Evolutionary conservation across 2,797 vertebrate species (phyloP).

Genomic region (Sebastes hubbsi): DNA sequence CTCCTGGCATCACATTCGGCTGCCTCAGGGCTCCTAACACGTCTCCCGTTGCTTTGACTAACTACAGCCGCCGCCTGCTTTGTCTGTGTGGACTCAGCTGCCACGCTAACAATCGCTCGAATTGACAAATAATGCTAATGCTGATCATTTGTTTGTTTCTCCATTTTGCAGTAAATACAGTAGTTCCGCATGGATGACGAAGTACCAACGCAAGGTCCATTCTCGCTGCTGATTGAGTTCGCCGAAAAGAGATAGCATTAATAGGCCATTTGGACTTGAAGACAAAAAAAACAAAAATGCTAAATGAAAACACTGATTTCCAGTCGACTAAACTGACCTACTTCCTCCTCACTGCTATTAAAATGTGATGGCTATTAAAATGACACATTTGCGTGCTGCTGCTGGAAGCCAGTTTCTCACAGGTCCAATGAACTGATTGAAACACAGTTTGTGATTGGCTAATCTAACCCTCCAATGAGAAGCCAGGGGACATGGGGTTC

Average conservation of each 20-base stretch:
- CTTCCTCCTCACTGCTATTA: background rate
- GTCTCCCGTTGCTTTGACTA: slow-evolving; percentile 65
- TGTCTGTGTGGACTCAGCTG: slow-evolving; percentile 55
- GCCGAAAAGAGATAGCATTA: slow-evolving; percentile 59
- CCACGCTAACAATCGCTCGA: slow-evolving; percentile 32
- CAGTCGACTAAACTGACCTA: slow-evolving; percentile 8
- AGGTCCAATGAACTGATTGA: slow-evolving; percentile 77
- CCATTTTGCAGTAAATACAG: slow-evolving; percentile 88
- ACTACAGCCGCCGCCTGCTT: slow-evolving; percentile 55
- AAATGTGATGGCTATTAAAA: slow-evolving; percentile 56
- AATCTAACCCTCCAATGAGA: slow-evolving; percentile 46
- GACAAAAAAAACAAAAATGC: slow-evolving; percentile 16
- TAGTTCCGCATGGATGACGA: slow-evolving; percentile 86
- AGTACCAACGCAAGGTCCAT: slow-evolving; percentile 76
- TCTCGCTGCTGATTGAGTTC: slow-evolving; percentile 81
- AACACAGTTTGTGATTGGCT: slow-evolving; percentile 49
- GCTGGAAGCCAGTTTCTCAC: slow-evolving; percentile 84
- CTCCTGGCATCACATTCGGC: slow-evolving; percentile 9
- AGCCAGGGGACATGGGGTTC: slow-evolving; percentile 53
- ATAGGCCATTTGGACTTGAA: slow-evolving; percentile 73
- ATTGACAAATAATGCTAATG: slow-evolving; percentile 74
- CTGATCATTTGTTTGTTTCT: slow-evolving; percentile 83
- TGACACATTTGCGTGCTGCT: slow-evolving; percentile 69
- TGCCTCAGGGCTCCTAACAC: slow-evolving; percentile 75
- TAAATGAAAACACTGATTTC: slow-evolving; percentile 32